Conservation (phyloP, 2,888 invertebrate species). For the Psococerastis gibbosa region DNA sequence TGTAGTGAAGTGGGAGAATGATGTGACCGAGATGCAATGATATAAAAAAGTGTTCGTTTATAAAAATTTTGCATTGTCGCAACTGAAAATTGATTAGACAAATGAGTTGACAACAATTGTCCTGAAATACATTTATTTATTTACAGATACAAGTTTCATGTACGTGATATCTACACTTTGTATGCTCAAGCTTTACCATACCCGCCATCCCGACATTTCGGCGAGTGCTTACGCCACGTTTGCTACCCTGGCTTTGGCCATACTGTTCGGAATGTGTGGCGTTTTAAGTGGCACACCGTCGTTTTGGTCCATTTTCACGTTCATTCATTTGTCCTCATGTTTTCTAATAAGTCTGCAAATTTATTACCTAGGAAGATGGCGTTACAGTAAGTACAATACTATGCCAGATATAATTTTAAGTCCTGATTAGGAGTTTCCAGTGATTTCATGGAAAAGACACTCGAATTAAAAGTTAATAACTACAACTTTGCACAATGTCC, state of each 20-base stretch:
- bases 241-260: constrained; percentile 56
- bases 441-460: too few species aligned
- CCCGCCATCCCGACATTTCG: constrained; percentile 72
- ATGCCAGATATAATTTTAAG: background rate
- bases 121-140: too few species aligned
- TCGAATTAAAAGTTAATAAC: too few species aligned
- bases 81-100: too few species aligned
- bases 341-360: constrained; percentile 47
- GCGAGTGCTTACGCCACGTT: constrained; percentile 64
- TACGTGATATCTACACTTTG: constrained; percentile 72
- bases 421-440: too few species aligned
- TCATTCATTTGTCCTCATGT: constrained; percentile 44
- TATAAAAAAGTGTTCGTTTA: too few species aligned
- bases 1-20: too few species aligned
- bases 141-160: constrained; percentile 88
- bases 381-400: constrained; percentile 31
- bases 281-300: constrained; percentile 40
- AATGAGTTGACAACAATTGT: too few species aligned
- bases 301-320: constrained; percentile 56
- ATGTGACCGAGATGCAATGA: too few species aligned
- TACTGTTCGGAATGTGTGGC: constrained; percentile 42
- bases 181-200: constrained; percentile 76
- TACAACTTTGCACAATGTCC: too few species aligned
- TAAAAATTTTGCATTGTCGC: too few species aligned
- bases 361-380: constrained; percentile 56